phyloP scores from a whole-genome alignment of 2,113 vertebrate species.

The Rhadina sibilatrix region DNA sequence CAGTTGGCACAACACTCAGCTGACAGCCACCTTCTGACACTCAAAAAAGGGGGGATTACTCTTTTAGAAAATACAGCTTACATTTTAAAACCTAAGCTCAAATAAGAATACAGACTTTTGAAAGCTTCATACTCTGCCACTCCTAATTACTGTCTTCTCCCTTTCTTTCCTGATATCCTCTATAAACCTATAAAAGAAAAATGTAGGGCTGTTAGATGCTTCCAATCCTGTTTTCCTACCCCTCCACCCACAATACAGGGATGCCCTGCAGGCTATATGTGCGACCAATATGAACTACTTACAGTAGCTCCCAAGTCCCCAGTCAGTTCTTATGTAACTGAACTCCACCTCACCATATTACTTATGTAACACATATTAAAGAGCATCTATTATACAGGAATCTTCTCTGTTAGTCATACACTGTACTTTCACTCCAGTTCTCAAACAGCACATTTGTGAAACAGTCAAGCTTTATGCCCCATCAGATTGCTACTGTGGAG shows the following conservation, averaged over 20 bases:
- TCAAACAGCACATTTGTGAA: neutral
- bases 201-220: neutral
- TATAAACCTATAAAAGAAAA: slow-evolving; percentile 3
- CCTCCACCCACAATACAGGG: neutral
- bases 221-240: neutral
- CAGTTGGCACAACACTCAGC: neutral
- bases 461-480: neutral
- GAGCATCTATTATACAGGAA: neutral
- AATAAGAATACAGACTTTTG: neutral
- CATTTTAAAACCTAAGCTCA: neutral
- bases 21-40: neutral
- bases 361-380: slow-evolving; percentile 28
- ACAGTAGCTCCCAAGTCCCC: neutral
- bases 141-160: neutral
- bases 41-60: rapidly evolving
- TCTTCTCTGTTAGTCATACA: neutral
- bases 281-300: neutral
- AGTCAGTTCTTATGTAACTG: slow-evolving; percentile 21
- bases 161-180: neutral
- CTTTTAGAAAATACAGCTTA: neutral
- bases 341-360: neutral
- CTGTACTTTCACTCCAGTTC: neutral
- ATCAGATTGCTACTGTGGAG: neutral
- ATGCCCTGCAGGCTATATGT: neutral
- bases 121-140: neutral